A percentile compares a stretch with the other conserved stretches of the same genome.
Conservation (phyloP, 2,888 invertebrate species). For the Xylophagus ater region DNA sequence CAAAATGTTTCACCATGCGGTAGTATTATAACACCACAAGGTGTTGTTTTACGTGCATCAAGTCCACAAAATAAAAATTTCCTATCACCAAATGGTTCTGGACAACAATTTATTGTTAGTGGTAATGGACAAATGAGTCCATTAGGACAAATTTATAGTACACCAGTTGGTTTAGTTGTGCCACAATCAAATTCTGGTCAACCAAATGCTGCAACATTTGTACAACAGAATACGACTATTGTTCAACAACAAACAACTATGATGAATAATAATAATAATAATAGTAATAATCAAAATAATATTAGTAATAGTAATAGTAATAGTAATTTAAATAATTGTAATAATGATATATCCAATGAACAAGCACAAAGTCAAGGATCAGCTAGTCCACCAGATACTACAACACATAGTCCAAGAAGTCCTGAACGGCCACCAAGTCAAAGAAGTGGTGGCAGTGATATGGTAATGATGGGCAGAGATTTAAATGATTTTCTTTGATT, state of each 20-base stretch:
- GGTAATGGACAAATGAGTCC: conserved; percentile 71
- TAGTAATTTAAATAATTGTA: conserved; percentile 20
- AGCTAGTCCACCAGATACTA: conserved; percentile 71
- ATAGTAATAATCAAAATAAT: conserved; percentile 13
- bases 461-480: conserved; percentile 28
- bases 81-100: conserved; percentile 56
- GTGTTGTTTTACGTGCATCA: conserved; percentile 69
- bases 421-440: conserved; percentile 40
- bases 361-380: conserved; percentile 30
- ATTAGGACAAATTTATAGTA: conserved; percentile 41
- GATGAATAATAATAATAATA: background rate
- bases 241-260: conserved; percentile 54
- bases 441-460: conserved; percentile 38
- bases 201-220: conserved; percentile 58
- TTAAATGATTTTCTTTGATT: background rate
- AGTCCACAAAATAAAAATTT: conserved; percentile 63
- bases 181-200: conserved; percentile 34
- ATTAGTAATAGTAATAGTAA: conserved; percentile 17
- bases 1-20: conserved; percentile 60
- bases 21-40: conserved; percentile 56
- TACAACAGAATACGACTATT: conserved; percentile 77
- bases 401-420: conserved; percentile 69
- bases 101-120: conserved; percentile 60
- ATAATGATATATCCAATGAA: conserved; percentile 26
- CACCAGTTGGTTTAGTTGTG: conserved; percentile 37